Conservation (phyloP, 2,113 vertebrate species). For the Gymnobelideus leadbeateri region DNA sequence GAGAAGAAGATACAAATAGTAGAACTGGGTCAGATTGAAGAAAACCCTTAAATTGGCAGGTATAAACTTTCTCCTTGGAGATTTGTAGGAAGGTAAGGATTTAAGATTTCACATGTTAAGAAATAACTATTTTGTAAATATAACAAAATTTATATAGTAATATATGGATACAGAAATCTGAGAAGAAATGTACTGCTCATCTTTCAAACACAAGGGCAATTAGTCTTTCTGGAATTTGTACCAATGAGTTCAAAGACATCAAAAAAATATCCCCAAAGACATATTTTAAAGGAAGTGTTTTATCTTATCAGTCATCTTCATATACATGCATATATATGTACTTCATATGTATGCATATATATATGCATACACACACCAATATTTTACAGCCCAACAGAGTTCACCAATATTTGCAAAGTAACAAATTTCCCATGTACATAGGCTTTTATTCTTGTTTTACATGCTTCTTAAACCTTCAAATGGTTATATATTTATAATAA, state of each 20-base stretch:
- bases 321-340: too few relatives aligned
- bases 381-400: not conserved
- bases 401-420: not conserved
- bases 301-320: not conserved
- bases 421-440: not conserved
- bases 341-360: too few relatives aligned
- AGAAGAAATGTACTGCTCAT: not conserved
- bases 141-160: not conserved
- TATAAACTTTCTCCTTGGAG: not conserved
- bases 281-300: not conserved
- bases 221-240: not conserved
- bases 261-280: not conserved
- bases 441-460: not conserved
- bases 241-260: not conserved
- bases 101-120: not conserved
- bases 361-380: not conserved
- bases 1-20: not conserved
- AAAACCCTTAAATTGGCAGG: not conserved
- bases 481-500: not conserved
- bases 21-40: not conserved
- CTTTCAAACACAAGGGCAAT: not conserved
- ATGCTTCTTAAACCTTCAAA: not conserved
- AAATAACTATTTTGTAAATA: not conserved
- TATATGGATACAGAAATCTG: not conserved
- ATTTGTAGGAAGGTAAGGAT: not conserved